phyloP scores from a whole-genome alignment of 2,797 vertebrate genomes.

The Cuniculus paca region DNA sequence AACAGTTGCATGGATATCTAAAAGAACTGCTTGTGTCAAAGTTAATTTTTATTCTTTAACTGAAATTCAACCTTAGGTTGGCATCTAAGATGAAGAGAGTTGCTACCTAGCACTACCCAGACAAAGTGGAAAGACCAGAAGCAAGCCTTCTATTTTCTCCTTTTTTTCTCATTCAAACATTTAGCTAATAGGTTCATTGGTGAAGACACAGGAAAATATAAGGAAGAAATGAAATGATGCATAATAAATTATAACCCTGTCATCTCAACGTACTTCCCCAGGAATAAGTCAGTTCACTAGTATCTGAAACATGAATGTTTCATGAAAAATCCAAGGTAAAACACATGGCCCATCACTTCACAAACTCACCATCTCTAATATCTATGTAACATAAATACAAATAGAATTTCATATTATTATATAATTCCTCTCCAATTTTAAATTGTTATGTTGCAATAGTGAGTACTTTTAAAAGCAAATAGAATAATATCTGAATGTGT shows the following conservation, averaged over 20 bases:
- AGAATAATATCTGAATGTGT: background rate
- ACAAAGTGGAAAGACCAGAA: constrained; percentile 29
- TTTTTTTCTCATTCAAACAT: constrained; percentile 53
- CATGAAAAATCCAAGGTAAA: background rate
- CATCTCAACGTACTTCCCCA: constrained; percentile 1
- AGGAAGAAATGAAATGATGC: constrained; percentile 27
- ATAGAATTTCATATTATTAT: background rate
- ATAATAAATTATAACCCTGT: constrained; percentile 27
- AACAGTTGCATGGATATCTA: background rate
- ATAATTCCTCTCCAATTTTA: background rate
- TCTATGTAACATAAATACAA: background rate
- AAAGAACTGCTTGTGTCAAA: constrained; percentile 25
- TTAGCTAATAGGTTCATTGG: background rate
- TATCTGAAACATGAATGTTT: background rate
- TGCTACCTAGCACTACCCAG: background rate
- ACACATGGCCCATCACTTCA: background rate
- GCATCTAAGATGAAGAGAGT: background rate
- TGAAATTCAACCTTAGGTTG: constrained; percentile 29
- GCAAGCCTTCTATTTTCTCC: background rate
- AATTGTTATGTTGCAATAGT: background rate
- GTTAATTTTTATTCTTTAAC: constrained; percentile 2
- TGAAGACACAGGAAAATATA: constrained; percentile 51
- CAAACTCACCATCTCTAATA: background rate
- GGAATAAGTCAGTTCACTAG: background rate
- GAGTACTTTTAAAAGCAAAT: background rate